Evolutionary conservation across 2,888 invertebrate species (phyloP), one percentile per base, ranked within the genome.

Genomic region (Acrobasis suavella): DNA sequence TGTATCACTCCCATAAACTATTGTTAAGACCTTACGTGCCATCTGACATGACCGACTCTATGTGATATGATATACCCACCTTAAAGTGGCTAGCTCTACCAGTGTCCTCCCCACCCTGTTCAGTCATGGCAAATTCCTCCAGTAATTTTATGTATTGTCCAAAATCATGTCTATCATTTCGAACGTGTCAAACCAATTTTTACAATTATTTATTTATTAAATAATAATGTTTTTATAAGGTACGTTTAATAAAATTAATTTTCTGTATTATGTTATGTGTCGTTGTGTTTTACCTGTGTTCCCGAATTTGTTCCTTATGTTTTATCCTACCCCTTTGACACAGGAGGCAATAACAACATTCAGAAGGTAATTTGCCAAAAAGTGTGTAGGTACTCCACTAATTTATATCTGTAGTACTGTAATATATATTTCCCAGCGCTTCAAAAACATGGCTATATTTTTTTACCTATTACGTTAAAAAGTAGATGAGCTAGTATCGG

Each of bases 191-290:
- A 77, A 75, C 79, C 79, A 78, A 81, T 81, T 83, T 81, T 82
- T 82, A 81, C 79, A 76, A 80, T 83, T 81, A 87, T 88, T 86
- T 91, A 89, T 89, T 87, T 86, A 87, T 87, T 82, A 82, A 84
- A 85, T 81, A 80, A 85, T 79, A 75, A 77, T 82, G 79, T 83
- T 88, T 86, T 88, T 91, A 81, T 91, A 91, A 90, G 91, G 84
- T 86, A 86, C 80, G 79, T 83, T 84, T 82, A 90, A 88, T 89
- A 90, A 89, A 86, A 89, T 85, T 86, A 90, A 87, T 89, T 87
- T 89, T 90, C 86, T 90, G 87, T 90, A 90, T 77, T 86, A 85
- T 83, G 81, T 83, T 73, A 76, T 75, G 80, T 79, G 76, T 79
- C 16, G 75, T 76, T 77, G 76, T 80, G 77, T 78, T 74, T 86